Base-by-base conservation (phyloP, 2,888 invertebrate species). In the Crioceris asparagi region DNA sequence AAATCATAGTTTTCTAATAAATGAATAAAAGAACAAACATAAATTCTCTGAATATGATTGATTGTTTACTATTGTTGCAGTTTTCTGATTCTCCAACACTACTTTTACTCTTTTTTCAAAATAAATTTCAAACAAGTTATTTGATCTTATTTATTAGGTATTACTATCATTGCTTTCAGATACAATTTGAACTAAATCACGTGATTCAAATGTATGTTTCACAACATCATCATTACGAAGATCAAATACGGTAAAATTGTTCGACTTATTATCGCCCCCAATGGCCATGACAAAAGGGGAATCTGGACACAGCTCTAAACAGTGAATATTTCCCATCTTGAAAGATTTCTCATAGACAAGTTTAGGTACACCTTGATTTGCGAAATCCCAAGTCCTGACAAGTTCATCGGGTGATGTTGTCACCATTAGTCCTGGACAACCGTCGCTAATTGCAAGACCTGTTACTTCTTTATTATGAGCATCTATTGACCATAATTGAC, bases 381-480 rank as follows among this genome's bases (percentile, higher is more conserved):
- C 47, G 45, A 66, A 72, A 55, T 93, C 90, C 93, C 93, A 94
- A 1, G 84, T 74, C 68, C 90, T 91, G 3, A 91, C 60, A n/a
- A 70, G 68, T 43, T 83, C 83, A 59, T 93, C 92, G 2, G 79
- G 75, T 4, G 87, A 81, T 1, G 79, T 72, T 0, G 88, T 85
- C 2, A 87, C 70, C 56, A 94, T 66, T 32, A 88, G 66, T 3
- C 84, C 84, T 1, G 80, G 78, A 40, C 84, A 77, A 37, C 73
- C 69, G 1, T 72, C 68, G 57, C 86, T 88, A 32, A 87, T 65
- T 39, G 76, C 72, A 19, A 91, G 66, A 52, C 86, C 91, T 46
- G 91, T 87, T 16, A 91, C 78, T 69, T 90, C 87, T 52, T 84
- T 79, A 32, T 75, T 73, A 58, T 94, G 93, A 0, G 85, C 87